Conservation (phyloP, 2,888 invertebrate genomes). For the Plemyria rubiginata region DNA sequence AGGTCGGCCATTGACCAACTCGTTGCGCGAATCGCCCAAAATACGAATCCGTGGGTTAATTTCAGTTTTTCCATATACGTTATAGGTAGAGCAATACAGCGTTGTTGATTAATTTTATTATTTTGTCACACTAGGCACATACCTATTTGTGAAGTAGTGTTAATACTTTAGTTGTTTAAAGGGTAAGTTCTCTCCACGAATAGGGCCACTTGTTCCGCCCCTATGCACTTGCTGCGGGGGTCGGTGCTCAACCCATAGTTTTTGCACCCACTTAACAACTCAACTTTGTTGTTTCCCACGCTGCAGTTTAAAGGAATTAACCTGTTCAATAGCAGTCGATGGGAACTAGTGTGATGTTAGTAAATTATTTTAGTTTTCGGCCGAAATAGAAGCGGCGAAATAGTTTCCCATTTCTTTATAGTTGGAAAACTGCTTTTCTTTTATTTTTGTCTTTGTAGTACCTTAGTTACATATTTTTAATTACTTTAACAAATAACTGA, state of each 20-base stretch:
- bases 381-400: background rate
- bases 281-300: constrained; percentile 69
- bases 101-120: background rate
- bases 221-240: constrained; percentile 79
- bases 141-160: constrained; percentile 14
- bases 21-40: constrained; percentile 25
- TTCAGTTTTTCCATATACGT: constrained; percentile 15
- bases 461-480: background rate
- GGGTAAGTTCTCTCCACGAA: constrained; percentile 45
- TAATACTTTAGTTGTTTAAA: constrained; percentile 27
- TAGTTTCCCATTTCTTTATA: background rate
- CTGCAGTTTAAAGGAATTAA: constrained; percentile 60
- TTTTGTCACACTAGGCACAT: constrained; percentile 1
- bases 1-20: constrained; percentile 37
- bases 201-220: constrained; percentile 78
- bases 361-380: constrained; percentile 1
- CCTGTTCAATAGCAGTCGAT: constrained; percentile 54
- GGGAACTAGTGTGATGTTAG: constrained; percentile 28
- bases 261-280: constrained; percentile 75
- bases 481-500: background rate
- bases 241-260: constrained; percentile 68
- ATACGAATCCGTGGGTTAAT: constrained; percentile 1
- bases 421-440: background rate
- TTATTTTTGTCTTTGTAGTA: no score
- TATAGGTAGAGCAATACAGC: constrained; percentile 2